Base-by-base conservation (phyloP, 53 echinoderm and acorn worm species). In the Hippasteria phrygiana region DNA sequence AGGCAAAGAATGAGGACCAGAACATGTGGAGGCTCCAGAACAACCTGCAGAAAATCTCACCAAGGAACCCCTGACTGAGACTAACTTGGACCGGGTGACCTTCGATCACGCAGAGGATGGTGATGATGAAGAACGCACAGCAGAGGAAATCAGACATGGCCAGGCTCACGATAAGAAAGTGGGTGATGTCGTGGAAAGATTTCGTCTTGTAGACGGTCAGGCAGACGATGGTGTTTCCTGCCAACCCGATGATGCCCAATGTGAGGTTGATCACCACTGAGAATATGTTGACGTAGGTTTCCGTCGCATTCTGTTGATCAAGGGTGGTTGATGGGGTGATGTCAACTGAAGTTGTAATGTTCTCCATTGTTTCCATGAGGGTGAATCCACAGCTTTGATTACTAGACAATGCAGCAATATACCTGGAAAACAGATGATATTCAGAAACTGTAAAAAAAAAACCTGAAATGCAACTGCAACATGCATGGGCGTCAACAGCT, bases 1-100 rank as follows among this genome's bases (percentile, higher is more conserved):
- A 85, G 10, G 85, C 71, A 27, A 85, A 85, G 43, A 85, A 85
- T 4, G 85, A 46, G 14, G 85, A 85, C 85, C 85, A 85, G 71
- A 85, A 85, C n/a, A 85, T 48, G 26, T 85, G 85, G 11, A 85
- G 51, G 33, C 53, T 85, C 71, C 71, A 85, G 26, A 85, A 48
- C 43, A 85, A 31, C 12, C 85, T 27, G 71, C 85, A 85, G 85
- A 69, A 85, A 37, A 85, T 2, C 85, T 85, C 85, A 1, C 85
- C 85, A 22, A 38, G 13, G 37, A 85, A 69, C 34, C 85, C 71
- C 10, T 41, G 37, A 11, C 13, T 6, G 51, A 26, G 1, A 28
- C 51, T 12, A 26, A 85, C 64, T 1, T 27, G 69, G 34, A 85
- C n/a, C 1, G 85, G 85, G 13, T 50, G 85, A 27, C 85, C 85